Evolutionary conservation across 2,113 vertebrate genomes (phyloP).

Genomic region (Amia ocellicauda): DNA sequence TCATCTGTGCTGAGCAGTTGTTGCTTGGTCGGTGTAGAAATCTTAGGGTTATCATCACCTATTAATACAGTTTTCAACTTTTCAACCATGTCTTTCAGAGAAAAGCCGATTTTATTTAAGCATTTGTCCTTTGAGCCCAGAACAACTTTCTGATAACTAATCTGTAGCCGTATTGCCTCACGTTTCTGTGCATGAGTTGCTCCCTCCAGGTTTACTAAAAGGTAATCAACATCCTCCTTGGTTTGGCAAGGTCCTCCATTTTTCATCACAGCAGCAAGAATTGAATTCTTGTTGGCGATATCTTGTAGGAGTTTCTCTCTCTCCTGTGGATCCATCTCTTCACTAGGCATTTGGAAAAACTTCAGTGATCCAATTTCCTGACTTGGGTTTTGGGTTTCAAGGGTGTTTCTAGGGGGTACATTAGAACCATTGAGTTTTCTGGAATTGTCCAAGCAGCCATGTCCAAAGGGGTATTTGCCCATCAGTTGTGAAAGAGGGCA

Average conservation of each 20-base stretch:
- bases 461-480: slow-evolving; percentile 55
- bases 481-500: slow-evolving; percentile 62
- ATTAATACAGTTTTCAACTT: slow-evolving; percentile 59
- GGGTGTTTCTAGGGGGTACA: background rate
- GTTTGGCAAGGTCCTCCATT: slow-evolving; percentile 62
- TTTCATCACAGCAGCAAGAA: slow-evolving; percentile 41
- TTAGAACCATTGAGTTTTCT: slow-evolving; percentile 24
- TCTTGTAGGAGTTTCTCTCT: slow-evolving; percentile 8
- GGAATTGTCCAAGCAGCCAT: slow-evolving; percentile 21
- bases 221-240: slow-evolving; percentile 57
- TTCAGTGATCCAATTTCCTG: background rate
- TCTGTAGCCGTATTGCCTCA: slow-evolving; percentile 56
- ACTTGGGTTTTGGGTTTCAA: background rate
- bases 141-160: slow-evolving; percentile 60
- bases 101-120: slow-evolving; percentile 28
- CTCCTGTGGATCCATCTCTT: slow-evolving; percentile 4
- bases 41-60: background rate
- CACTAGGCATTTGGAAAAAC: background rate
- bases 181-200: slow-evolving; percentile 39
- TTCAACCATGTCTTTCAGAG: slow-evolving; percentile 37
- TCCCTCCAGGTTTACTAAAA: slow-evolving; percentile 52
- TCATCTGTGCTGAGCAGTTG: background rate
- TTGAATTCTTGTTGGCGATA: slow-evolving; percentile 43
- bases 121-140: slow-evolving; percentile 47
- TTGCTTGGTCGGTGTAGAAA: background rate